Evolutionary conservation across 2,888 invertebrate species (phyloP), one percentile per base, ranked within the genome.

Genomic region (Drosophila subsilvestris): DNA sequence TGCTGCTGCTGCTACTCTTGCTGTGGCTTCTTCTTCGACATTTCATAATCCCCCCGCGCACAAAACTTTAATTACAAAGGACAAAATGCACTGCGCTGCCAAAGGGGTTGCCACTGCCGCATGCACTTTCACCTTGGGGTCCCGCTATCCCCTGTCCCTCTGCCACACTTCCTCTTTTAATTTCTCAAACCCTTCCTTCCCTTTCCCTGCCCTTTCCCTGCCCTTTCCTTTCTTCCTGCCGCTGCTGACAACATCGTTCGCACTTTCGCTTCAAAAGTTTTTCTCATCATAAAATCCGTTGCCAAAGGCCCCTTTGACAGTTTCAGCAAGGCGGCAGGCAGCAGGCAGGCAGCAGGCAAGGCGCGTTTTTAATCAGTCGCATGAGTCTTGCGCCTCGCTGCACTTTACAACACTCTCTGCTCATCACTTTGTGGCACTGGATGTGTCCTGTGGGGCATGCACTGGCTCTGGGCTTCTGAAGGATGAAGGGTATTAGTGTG

Each of bases 51-150:
- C 53, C 53, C 54, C 14, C 49, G 27, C 56, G 49, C 81, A 74
- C 56, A 73, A 76, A 89, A 89, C 74, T 87, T 85, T 89, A 89
- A 89, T 87, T 89, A 85, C 86, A 82, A 79, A 78, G 75, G 77
- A 68, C 78, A 75, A 74, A 82, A 79, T 57, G 55, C 73, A 82
- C 78, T 88, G 80, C 63, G 22, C 69, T 65, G 50, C 20, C 14
- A 45, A 58, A 74, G 50, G 67, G 32, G 54, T 18, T 48, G 48
- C 27, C 22, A 12, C 17, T 42, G 43, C 29, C 47, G 9, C 25
- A 42, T 66, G 65, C 65, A 43, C 69, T 66, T 48, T 69, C 42
- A 68, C 12, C 69, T 69, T 57, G 66, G 58, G 50, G 67, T 58
- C 43, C 32, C 32, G 25, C 6, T 25, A 0, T 6, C 25, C 25